These are phyloP conservation scores for Phoxinus dragarum DNA, from an alignment of 2,797 vertebrate species.

Conservation along the genomic window DNA sequence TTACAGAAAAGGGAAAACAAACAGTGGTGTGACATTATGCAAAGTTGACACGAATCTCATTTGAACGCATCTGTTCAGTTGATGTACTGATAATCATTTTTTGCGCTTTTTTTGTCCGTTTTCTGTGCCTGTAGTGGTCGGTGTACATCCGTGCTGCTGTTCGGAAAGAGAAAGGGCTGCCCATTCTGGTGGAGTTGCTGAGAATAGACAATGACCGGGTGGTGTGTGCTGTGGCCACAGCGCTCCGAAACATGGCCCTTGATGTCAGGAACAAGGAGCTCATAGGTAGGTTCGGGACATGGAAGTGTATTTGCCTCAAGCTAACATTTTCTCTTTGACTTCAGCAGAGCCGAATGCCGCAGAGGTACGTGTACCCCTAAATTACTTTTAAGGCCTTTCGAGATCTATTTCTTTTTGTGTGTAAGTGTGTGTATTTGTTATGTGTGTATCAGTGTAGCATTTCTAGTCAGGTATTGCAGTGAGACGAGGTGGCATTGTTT, in stretches of 20 bases:
- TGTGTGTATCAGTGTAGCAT: constrained; percentile 38
- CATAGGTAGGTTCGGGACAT: constrained; percentile 83
- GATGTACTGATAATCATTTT: background rate
- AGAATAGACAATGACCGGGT: constrained; percentile 98
- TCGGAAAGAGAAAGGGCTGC: constrained; percentile 96
- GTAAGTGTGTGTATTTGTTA: constrained; percentile 24
- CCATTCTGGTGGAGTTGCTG: constrained; percentile 95
- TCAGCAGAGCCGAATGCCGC: constrained; percentile 3
- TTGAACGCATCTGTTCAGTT: background rate
- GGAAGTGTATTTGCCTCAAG: constrained; percentile 24
- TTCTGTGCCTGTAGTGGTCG: constrained; percentile 86
- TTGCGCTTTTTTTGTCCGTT: background rate
- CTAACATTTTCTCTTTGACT: constrained; percentile 46
- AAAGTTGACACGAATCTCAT: background rate
- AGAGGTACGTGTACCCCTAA: constrained; percentile 39
- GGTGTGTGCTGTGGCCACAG: constrained; percentile 96
- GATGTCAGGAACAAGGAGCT: constrained; percentile 98
- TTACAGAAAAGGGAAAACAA: background rate
- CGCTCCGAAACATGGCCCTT: constrained; percentile 97
- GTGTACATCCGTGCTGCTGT: constrained; percentile 97
- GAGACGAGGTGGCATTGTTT: constrained; percentile 61
- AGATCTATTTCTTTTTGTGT: constrained; percentile 20
- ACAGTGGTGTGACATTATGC: background rate
- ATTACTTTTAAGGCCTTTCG: constrained; percentile 48
- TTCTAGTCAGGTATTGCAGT: constrained; percentile 25